Base-by-base conservation (phyloP, 2,113 vertebrate species). In the Eurystomus gularis region DNA sequence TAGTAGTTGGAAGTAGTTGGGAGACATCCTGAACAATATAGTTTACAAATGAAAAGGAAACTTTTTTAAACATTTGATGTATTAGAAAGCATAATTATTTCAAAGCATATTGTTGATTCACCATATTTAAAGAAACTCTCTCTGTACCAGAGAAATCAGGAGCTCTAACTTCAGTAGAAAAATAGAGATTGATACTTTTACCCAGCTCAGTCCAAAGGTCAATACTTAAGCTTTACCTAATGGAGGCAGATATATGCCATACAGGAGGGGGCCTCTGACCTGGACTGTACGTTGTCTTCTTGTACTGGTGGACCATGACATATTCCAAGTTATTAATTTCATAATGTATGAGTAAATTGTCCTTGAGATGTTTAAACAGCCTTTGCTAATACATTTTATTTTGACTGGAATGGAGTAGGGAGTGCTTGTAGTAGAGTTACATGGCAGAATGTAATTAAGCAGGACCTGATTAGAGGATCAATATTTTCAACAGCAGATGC, bases 51-150 rank as follows among this genome's bases (percentile, higher is more conserved):
- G 7, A 40, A 88, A 73, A 70, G 23, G 7, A 60, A 84, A 80
- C 3, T 46, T 4, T 1, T 28, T 10, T 48, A 66, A n/a, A 4
- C 0, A 1, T 62, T 52, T 82, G 51, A 31, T 58, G 14, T 49
- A 68, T 80, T 58, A 68, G 5, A 86, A 70, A 82, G 8, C 10
- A 20, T 20, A 60, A 72, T 42, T 2, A 46, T 88, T 79, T 82
- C 16, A 75, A 92, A 90, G 3, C 31, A 28, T 66, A 28, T 65
- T 82, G 7, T 90, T 58, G 51, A 79, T 75, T 42, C 44, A 25
- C 10, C 5, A 8, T 39, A 51, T 48, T 82, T 13, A 85, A 37
- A 90, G 33, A 78, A 75, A 52, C 9, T 31, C 4, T 28, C 7
- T 82, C 14, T n/a, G 19, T 68, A 62, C 7, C n/a, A 66, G 37